Conservation (phyloP, 2,797 vertebrate species). For the Gobionotothen gibberifrons region DNA sequence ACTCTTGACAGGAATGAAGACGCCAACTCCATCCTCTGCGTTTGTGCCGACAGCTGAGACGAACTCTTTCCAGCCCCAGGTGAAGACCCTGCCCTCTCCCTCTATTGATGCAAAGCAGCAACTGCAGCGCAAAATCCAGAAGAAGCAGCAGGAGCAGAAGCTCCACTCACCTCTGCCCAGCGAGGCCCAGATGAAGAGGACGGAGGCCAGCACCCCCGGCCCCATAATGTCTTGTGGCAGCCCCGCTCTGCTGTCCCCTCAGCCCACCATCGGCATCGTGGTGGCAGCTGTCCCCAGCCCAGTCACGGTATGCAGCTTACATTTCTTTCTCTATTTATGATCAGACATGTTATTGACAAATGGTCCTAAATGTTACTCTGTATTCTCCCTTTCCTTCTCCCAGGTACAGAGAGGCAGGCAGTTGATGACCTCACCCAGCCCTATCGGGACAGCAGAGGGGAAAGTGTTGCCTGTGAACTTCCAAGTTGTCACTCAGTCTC, state of each 20-base stretch:
- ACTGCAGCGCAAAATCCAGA: constrained; percentile 98
- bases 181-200: constrained; percentile 90
- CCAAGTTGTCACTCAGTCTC: constrained; percentile 96
- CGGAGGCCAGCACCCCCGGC: constrained; percentile 86
- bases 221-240: constrained; percentile 92
- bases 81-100: constrained; percentile 95
- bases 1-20: constrained; percentile 90
- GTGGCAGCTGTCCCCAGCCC: constrained; percentile 96
- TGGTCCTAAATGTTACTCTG: neutral
- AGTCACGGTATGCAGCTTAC: constrained; percentile 88
- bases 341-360: neutral
- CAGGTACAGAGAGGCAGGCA: constrained; percentile 95
- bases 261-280: constrained; percentile 97
- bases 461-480: constrained; percentile 97
- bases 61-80: constrained; percentile 96
- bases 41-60: constrained; percentile 97
- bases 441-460: constrained; percentile 91
- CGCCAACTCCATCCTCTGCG: constrained; percentile 92
- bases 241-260: constrained; percentile 95
- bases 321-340: neutral
- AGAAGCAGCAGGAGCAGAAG: constrained; percentile 99
- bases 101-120: constrained; percentile 98
- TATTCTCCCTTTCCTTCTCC: constrained; percentile 32
- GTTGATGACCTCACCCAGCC: constrained; percentile 96
- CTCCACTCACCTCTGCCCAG: constrained; percentile 93